A percentile compares a stretch with the other conserved stretches of the same genome.
Evolutionary conservation across 2,113 vertebrate genomes (phyloP).

Genomic region (Trematomus loennbergii): DNA sequence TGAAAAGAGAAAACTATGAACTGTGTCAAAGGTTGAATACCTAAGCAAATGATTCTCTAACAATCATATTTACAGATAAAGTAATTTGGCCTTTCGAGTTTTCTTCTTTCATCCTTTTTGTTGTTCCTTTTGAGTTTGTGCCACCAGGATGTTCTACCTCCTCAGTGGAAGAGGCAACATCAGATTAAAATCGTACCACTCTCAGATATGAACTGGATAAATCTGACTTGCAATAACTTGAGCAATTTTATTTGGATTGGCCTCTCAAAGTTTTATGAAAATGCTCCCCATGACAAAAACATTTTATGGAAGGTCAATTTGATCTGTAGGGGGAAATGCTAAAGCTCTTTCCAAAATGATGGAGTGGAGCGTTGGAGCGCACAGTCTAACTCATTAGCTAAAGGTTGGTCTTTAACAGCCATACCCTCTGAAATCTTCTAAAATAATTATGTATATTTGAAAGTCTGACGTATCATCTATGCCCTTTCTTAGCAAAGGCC

Average conservation of each 20-base stretch:
- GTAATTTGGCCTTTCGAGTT: neutral
- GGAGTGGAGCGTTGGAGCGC: constrained; percentile 3
- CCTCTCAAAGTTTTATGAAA: constrained; percentile 61
- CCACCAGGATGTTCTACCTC: neutral
- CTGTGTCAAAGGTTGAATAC: too few species aligned
- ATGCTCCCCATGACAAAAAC: constrained; percentile 42
- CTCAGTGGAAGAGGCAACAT: constrained; percentile 1
- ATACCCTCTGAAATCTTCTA: neutral
- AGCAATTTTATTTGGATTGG: constrained; percentile 55
- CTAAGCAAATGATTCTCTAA: too few species aligned
- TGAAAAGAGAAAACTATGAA: too few species aligned
- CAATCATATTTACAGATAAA: neutral
- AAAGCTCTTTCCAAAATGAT: constrained; percentile 46
- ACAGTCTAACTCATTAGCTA: constrained; percentile 29
- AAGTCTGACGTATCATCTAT: neutral
- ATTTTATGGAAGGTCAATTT: constrained; percentile 65
- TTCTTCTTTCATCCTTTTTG: neutral
- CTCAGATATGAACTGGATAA: constrained; percentile 27
- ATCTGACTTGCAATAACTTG: constrained; percentile 45
- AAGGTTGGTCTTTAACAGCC: constrained; percentile 25
- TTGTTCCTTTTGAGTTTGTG: neutral
- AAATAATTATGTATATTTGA: neutral
- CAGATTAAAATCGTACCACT: constrained; percentile 17
- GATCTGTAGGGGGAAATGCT: constrained; percentile 44
- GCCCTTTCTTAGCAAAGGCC: neutral